Evolutionary conservation across 1,140 invertebrate species (phyloP), one percentile per base, ranked within the genome.

Genomic region (Bombus affinis): DNA sequence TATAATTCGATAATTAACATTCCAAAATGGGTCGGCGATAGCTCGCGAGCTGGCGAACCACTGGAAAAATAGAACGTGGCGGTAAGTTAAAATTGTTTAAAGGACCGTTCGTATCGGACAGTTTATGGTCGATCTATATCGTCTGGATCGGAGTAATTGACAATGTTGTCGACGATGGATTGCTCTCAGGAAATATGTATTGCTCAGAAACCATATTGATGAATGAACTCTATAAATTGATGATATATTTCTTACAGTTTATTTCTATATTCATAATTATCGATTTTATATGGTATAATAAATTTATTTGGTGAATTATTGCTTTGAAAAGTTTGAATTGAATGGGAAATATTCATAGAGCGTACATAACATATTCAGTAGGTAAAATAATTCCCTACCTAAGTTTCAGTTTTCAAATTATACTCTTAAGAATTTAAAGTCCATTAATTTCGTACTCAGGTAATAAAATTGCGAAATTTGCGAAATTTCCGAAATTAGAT

Each of bases 1-100:
- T 83, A 88, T 83, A 80, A 88, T 89, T 88, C 68, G 73, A 25
- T 83, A 76, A 86, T 91, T 86, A 88, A 77, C 72, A 79, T 85
- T 66, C 57, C 57, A 18, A 37, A 44, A 59, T 39, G 9, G n/a
- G 22, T n/a, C 37, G 3, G 15, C 25, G 32, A 71, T 68, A 47
- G 22, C 25, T 57, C 18, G 10, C 74, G 28, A 13, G 39, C 3
- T 37, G 32, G 53, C 12, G 15, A 18, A 28, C 37, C 70, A 35
- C 28, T 8, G 44, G n/a, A 78, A 78, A 68, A 78, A 70, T 78
- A 9, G 59, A 35, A 22, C 22, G 25, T 0, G n/a, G 10, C 15
- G 22, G 12, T 8, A 47, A 78, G 32, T 79, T 42, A 15, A 35
- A 44, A 62, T 71, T 62, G 25, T 47, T 79, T 78, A 28, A 28